Evolutionary conservation across 2,888 invertebrate species (phyloP).

Genomic region (Tillus elongatus): DNA sequence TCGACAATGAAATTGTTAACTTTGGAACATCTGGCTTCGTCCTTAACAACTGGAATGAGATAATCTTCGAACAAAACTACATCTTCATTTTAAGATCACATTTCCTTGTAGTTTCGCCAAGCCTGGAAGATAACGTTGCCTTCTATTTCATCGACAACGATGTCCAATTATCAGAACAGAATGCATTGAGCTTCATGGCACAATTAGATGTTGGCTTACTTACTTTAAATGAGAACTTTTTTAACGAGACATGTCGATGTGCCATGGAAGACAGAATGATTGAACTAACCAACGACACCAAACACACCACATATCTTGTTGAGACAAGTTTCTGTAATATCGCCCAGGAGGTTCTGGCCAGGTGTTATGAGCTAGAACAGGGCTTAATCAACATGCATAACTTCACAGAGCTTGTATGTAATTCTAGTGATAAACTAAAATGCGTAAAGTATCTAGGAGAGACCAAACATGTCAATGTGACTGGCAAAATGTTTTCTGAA

Average conservation of each 20-base stretch:
- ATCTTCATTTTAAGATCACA: conserved; percentile 47
- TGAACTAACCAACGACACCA: conserved; percentile 39
- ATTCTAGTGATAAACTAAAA: conserved; percentile 45
- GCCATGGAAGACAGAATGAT: conserved; percentile 51
- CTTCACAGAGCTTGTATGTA: conserved; percentile 54
- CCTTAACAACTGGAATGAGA: conserved; percentile 56
- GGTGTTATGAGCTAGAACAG: conserved; percentile 56
- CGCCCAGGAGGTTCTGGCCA: conserved; percentile 47
- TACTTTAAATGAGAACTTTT: conserved; percentile 52
- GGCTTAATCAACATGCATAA: conserved; percentile 55
- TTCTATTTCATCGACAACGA: conserved; percentile 53
- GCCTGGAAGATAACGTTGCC: conserved; percentile 31
- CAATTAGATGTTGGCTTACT: conserved; percentile 45
- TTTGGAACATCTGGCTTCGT: conserved; percentile 53
- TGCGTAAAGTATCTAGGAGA: conserved; percentile 49
- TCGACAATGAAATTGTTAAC: conserved; percentile 52
- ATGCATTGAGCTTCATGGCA: conserved; percentile 53
- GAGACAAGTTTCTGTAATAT: conserved; percentile 57
- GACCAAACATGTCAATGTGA: conserved; percentile 34
- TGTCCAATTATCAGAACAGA: conserved; percentile 42
- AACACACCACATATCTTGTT: conserved; percentile 41
- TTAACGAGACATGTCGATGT: conserved; percentile 55
- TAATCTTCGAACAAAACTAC: conserved; percentile 55
- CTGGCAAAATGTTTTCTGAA: conserved; percentile 30
- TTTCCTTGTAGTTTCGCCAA: conserved; percentile 36